These are phyloP conservation scores for Pachydiplax longipennis DNA, from an alignment of 2,888 invertebrate species.

Conservation along the genomic window DNA sequence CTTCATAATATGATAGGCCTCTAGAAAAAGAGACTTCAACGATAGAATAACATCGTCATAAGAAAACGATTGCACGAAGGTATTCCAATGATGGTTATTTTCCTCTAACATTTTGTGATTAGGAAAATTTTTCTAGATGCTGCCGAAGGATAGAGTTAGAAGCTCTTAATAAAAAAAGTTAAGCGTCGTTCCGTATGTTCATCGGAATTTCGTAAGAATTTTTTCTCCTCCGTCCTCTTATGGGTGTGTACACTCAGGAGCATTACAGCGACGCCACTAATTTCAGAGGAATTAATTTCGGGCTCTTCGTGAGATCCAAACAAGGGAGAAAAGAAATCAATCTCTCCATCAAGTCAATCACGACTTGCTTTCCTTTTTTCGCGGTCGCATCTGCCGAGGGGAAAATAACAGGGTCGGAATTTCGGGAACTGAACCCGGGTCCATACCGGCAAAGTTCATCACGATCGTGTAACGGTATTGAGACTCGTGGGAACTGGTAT, in stretches of 20 bases:
- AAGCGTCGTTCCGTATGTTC: neutral
- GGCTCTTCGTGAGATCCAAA: neutral
- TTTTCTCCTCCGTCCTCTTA: neutral
- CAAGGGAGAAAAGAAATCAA: neutral
- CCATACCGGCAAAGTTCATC: neutral
- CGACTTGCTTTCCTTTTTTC: neutral
- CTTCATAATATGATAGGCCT: no score
- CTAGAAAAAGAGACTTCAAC: no score
- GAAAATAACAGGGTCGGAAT: neutral
- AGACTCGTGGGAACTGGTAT: slow-evolving; percentile 1
- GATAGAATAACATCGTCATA: no score
- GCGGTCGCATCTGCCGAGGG: neutral
- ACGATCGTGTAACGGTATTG: slow-evolving; percentile 15
- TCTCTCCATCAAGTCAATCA: neutral
- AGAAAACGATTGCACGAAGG: no score
- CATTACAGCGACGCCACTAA: neutral
- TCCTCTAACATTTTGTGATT: no score
- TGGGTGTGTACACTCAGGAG: neutral
- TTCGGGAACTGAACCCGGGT: slow-evolving; percentile 18
- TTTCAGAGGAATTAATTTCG: neutral
- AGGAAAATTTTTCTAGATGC: no score
- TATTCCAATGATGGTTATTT: no score
- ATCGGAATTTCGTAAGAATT: no score
- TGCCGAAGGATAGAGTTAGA: no score
- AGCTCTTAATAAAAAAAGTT: no score